Evolutionary conservation across 2,113 vertebrate species (phyloP).

Genomic region (Spea multiplicata): DNA sequence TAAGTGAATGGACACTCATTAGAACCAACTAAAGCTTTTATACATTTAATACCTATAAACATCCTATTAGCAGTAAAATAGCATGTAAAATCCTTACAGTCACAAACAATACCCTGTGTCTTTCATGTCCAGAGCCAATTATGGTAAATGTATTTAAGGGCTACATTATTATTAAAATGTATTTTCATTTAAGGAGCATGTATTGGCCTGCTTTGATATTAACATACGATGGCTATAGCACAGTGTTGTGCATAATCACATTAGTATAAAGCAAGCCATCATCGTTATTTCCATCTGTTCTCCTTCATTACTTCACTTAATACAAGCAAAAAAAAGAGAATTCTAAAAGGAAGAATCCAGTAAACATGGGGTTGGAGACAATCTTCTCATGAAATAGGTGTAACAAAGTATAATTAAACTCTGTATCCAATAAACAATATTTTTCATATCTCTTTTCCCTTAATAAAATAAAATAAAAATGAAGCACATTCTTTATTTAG

Average conservation of each 20-base stretch:
- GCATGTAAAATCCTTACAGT: background rate
- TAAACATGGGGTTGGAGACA: too few species aligned
- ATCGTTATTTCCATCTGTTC: conserved; percentile 19
- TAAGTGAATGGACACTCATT: too few species aligned
- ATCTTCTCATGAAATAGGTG: too few species aligned
- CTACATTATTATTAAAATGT: conserved; percentile 12
- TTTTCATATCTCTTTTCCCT: too few species aligned
- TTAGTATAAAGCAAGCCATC: conserved; percentile 10
- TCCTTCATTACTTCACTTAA: background rate
- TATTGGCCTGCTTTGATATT: conserved; percentile 10
- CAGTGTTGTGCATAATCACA: conserved; percentile 17
- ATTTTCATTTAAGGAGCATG: background rate
- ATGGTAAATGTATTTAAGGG: background rate
- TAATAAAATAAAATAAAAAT: too few species aligned
- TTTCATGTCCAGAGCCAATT: background rate
- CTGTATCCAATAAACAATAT: too few species aligned
- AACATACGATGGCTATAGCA: background rate
- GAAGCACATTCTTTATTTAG: too few species aligned
- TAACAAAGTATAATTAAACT: too few species aligned
- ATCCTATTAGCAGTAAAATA: background rate
- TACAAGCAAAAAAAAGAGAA: background rate
- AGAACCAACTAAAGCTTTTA: too few species aligned
- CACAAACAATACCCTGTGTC: background rate
- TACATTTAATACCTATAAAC: too few species aligned
- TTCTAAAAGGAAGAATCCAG: background rate